Evolutionary conservation across 2,888 invertebrate species (phyloP).

Genomic region (Noctua janthe): DNA sequence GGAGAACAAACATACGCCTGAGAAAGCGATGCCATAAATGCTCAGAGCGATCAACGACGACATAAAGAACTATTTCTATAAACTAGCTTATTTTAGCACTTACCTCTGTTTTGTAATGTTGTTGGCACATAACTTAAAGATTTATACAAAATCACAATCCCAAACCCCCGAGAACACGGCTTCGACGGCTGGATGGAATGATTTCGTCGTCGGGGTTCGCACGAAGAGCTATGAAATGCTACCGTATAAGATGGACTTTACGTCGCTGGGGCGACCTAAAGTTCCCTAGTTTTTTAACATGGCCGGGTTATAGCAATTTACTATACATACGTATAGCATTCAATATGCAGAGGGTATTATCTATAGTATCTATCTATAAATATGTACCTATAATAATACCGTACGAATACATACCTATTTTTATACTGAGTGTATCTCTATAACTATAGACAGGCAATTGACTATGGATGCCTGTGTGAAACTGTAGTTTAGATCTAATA

Average conservation of each 20-base stretch:
- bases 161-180: slow-evolving; percentile 90
- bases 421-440: slow-evolving; percentile 61
- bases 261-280: slow-evolving; percentile 67
- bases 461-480: slow-evolving; percentile 45
- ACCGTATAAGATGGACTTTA: slow-evolving; percentile 77
- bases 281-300: slow-evolving; percentile 73
- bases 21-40: slow-evolving; percentile 90
- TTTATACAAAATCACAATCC: slow-evolving; percentile 88
- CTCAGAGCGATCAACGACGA: slow-evolving; percentile 84
- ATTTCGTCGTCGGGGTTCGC: slow-evolving; percentile 89
- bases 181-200: slow-evolving; percentile 91
- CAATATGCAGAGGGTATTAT: slow-evolving; percentile 66
- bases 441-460: slow-evolving; percentile 46
- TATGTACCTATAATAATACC: slow-evolving; percentile 69
- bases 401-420: slow-evolving; percentile 70
- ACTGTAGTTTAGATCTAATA: slow-evolving; percentile 2
- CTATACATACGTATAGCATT: slow-evolving; percentile 73
- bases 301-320: slow-evolving; percentile 85
- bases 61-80: slow-evolving; percentile 75
- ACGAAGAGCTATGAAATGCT: slow-evolving; percentile 84
- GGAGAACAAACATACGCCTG: slow-evolving; percentile 86
- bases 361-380: slow-evolving; percentile 72
- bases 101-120: slow-evolving; percentile 88
- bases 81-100: slow-evolving; percentile 72
- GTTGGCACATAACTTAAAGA: slow-evolving; percentile 89